Evolutionary conservation across 2,797 vertebrate genomes (phyloP).

Genomic region (Pipistrellus pipistrellus): DNA sequence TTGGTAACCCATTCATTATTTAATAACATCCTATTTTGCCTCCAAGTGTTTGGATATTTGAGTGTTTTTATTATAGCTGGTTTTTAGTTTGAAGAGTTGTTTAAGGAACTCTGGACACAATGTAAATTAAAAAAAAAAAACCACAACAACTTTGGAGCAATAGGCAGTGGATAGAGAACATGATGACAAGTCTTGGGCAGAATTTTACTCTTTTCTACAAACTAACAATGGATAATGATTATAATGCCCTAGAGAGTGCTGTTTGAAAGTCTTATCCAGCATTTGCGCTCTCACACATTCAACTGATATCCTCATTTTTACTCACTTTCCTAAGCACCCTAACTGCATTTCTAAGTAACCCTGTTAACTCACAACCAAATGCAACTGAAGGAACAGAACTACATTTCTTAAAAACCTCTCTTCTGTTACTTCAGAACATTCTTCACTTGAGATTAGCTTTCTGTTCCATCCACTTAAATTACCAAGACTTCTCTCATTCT

Average conservation of each 20-base stretch:
- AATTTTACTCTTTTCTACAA: not conserved
- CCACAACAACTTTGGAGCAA: not conserved
- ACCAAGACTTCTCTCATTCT: not conserved
- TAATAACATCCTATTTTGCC: not conserved
- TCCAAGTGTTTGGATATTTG: not conserved
- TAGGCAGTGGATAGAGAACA: not conserved
- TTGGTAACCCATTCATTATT: not conserved
- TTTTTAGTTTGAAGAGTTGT: not conserved
- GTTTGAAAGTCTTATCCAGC: not conserved
- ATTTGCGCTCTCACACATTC: not conserved
- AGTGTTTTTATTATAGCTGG: not conserved
- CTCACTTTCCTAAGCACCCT: not conserved
- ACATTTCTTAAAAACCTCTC: conserved; percentile 42
- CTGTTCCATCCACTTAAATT: not conserved
- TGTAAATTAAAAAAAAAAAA: not conserved
- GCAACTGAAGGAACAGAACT: not conserved
- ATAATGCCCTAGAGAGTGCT: not conserved
- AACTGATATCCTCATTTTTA: conserved; percentile 4
- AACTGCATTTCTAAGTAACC: not conserved
- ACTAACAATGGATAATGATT: not conserved
- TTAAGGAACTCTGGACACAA: not conserved
- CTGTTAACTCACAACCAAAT: conserved; percentile 3
- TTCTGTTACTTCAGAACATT: conserved; percentile 27
- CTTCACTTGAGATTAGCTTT: not conserved
- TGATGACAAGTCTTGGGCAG: not conserved